Evolutionary conservation across 2,888 invertebrate species (phyloP), one percentile per base, ranked within the genome.

Genomic region (Caenorhabditis sp.): DNA sequence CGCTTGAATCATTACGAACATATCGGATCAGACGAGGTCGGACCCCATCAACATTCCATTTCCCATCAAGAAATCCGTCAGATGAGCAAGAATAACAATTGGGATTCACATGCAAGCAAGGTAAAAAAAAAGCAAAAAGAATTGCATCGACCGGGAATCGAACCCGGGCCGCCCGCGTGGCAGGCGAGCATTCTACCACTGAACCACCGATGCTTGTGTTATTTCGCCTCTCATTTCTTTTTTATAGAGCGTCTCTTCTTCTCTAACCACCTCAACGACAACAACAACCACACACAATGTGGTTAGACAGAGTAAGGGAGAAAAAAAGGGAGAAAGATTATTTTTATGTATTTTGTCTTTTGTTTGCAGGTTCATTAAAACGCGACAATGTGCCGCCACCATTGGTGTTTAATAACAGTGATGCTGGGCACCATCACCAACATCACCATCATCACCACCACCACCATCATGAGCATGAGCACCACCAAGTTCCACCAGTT

Each of bases 111-210:
- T 4, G 31, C 58, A 10, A 75, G 76, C 31, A 63, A 69, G 36
- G 69, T 63, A 31, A 49, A 27, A 17, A 36, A 63, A 63, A n/a
- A 68, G 59, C 10, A 59, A 72, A 76, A 71, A 58, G 54, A 63
- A 62, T 76, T 74, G 71, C 80, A 75, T 81, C 79, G 79, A 66
- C 80, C 80, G 82, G 80, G 80, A 82, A 82, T 81, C 79, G 79
- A 81, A 82, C 80, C 80, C 80, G 82, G 80, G 78, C 72, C 80
- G 77, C 78, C 78, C 82, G 80, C 80, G 82, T 82, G 82, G 82
- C 80, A 82, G 80, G 80, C 80, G 82, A 80, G 80, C 78, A 82
- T 82, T 82, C 78, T 80, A 82, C 80, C 82, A 82, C 78, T 82
- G 82, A 80, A 82, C 82, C 80, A 80, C 70, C 80, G 78, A 80